Evolutionary conservation across 2,888 invertebrate genomes (phyloP).

Genomic region (Yponomeuta cagnagella): DNA sequence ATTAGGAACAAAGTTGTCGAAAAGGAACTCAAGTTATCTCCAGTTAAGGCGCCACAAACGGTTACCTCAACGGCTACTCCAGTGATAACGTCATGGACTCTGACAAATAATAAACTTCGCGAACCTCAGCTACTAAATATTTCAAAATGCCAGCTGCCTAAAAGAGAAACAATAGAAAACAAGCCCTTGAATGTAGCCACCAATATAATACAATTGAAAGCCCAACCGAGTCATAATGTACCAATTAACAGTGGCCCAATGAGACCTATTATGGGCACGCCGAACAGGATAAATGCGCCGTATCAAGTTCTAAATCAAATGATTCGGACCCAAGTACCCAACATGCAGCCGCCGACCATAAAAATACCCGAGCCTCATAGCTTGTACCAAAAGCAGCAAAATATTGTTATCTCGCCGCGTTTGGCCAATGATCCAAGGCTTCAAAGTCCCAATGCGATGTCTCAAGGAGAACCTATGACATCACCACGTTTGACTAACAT

Average conservation of each 20-base stretch:
- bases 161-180: conserved; percentile 29
- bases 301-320: conserved; percentile 67
- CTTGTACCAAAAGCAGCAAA: conserved; percentile 64
- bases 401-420: conserved; percentile 63
- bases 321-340: conserved; percentile 55
- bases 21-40: conserved; percentile 38
- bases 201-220: conserved; percentile 64
- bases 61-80: conserved; percentile 63
- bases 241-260: conserved; percentile 34
- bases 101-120: conserved; percentile 62
- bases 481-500: conserved; percentile 60
- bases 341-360: conserved; percentile 79
- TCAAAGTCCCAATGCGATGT: conserved; percentile 58
- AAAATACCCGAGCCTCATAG: conserved; percentile 77
- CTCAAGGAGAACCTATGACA: conserved; percentile 50
- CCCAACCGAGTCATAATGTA: conserved; percentile 42
- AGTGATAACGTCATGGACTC: conserved; percentile 76
- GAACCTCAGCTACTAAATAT: conserved; percentile 59
- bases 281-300: conserved; percentile 51
- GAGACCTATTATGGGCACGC: conserved; percentile 46
- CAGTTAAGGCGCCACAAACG: conserved; percentile 48
- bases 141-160: conserved; percentile 29
- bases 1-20: conserved; percentile 20
- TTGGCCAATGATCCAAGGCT: conserved; percentile 54
- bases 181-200: conserved; percentile 57